Base-by-base conservation (phyloP, 2,113 vertebrate species). In the Psilopsiagon aymara region DNA sequence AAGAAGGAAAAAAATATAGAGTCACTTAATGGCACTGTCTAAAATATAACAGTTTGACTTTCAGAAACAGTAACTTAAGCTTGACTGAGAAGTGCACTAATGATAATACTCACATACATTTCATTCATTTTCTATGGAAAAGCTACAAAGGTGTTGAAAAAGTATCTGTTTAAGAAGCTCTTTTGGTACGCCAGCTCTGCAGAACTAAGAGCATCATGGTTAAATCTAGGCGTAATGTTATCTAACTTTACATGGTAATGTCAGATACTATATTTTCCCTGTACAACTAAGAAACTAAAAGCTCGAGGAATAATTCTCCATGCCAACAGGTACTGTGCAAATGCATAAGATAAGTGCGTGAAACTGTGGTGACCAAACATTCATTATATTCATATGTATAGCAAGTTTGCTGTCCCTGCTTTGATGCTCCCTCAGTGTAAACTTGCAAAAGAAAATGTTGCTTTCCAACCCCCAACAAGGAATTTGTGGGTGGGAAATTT, bases 401-500 rank as follows among this genome's bases (percentile, higher is more conserved):
- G 66, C 6, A 28, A 75, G 10, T 19, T 59, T n/a, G 13, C 35
- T 70, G 15, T 10, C 13, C 44, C 44, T 84, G 49, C 55, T 75
- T 64, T 91, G 39, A 89, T 13, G 28, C 41, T 8, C 13, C 18
- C 10, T 13, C n/a, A n/a, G 11, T 2, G 31, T 9, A 75, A 81
- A 84, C 18, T 28, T 41, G 16, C 8, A 28, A 9, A 53, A 59
- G 10, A 74, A 74, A 52, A 69, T 5, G 3, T 19, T 27, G 4
- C 5, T 6, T 47, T 14, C 33, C 6, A 11, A 39, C 3, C 3
- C 2, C 4, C 35, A 68, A 10, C 6, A 27, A 0, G 2, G 66
- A 73, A 62, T 64, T 71, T 24, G 29, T 37, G 15, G 3, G 11
- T 0, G 0, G 41, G 46, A 49, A 94, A 33, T 5, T 64, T 17